Evolutionary conservation across 2,888 invertebrate species (phyloP), one percentile per base, ranked within the genome.

Genomic region (Neria commutata): DNA sequence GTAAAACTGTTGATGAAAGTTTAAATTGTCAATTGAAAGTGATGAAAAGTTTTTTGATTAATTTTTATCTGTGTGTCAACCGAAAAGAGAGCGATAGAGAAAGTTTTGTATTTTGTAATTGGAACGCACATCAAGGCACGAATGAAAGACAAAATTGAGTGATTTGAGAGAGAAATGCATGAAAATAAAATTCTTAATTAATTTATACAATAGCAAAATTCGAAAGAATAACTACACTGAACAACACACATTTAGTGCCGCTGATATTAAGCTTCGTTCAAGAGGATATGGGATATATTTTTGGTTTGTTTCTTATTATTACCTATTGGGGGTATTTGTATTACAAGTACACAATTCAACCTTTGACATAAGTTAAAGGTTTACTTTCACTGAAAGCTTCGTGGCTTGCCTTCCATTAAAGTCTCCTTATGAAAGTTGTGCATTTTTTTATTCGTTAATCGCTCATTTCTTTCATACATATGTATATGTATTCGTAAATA

Each of bases 1-100:
- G 71, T 67, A 75, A 75, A 75, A 71, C 68, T 71, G 65, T 64
- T 73, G 76, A 75, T 70, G 73, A 73, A 76, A 76, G 76, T 78
- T 76, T 75, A 76, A 76, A 76, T 76, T 76, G 78, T 76, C 78
- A 78, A 76, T 78, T 76, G 76, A 78, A 76, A 76, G 78, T 76
- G 77, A 77, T 78, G 73, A 71, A 78, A 76, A 77, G 69, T 77
- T 76, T 77, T 76, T 78, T 76, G 76, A 78, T 76, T 76, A 76
- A 76, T 76, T 76, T 73, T 74, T 70, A 72, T n/a, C 70, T 67
- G 66, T 70, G 68, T 63, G 62, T 65, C 60, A 48, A 14, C 14
- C 34, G 57, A 63, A 74, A 63, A 73, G 70, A 70, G 73, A 71
- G 72, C 68, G 64, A 69, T n/a, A 61, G 21, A 17, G 8, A 5